phyloP scores from a whole-genome alignment of 2,113 vertebrate species.

The Parus major region DNA sequence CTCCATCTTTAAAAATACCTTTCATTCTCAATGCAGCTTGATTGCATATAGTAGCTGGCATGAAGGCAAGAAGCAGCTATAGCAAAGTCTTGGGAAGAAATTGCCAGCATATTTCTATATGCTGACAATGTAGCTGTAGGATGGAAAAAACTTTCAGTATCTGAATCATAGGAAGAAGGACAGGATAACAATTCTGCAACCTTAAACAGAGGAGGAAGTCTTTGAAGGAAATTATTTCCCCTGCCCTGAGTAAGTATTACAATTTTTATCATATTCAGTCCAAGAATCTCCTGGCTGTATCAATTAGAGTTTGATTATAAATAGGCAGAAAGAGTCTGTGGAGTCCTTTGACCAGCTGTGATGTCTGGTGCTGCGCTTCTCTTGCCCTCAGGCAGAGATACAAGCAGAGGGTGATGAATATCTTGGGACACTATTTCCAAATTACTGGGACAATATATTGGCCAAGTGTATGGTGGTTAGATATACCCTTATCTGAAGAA shows the following conservation, averaged over 20 bases:
- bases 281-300: neutral
- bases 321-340: neutral
- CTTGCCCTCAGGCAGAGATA: neutral
- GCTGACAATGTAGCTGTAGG: neutral
- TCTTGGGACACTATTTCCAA: neutral
- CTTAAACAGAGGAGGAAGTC: neutral
- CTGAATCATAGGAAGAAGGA: neutral
- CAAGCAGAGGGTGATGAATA: neutral
- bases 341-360: neutral
- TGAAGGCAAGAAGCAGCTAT: slow-evolving; percentile 27
- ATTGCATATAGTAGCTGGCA: slow-evolving; percentile 12
- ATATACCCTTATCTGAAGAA: neutral
- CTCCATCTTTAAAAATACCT: slow-evolving; percentile 56
- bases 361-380: neutral
- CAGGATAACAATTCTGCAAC: neutral
- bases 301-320: neutral
- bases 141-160: neutral
- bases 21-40: slow-evolving; percentile 53
- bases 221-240: neutral
- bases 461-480: neutral
- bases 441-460: neutral
- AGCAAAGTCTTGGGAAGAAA: slow-evolving; percentile 6
- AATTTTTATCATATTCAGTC: neutral
- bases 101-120: neutral
- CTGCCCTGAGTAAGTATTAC: neutral